Percentiles rank a stretch among this genome's conserved stretches.
Conservation (phyloP, 2,888 invertebrate genomes). For the Alviniconcha strummeri region DNA sequence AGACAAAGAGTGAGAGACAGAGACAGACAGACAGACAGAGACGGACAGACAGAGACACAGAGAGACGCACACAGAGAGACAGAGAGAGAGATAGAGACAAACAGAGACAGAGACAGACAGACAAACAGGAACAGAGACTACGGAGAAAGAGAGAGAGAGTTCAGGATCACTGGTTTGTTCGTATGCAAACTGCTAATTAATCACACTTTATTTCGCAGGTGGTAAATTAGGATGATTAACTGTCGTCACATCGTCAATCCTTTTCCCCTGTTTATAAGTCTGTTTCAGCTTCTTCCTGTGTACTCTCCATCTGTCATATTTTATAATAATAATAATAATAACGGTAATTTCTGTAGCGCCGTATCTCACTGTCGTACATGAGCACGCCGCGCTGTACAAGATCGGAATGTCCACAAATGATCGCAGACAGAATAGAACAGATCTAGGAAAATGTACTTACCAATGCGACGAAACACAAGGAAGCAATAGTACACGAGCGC, state of each 20-base stretch:
- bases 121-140: not conserved
- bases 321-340: too few species aligned
- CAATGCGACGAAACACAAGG: too few species aligned
- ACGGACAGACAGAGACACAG: not conserved
- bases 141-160: not conserved
- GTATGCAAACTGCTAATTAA: not conserved
- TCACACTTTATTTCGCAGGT: not conserved
- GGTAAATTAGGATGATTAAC: not conserved
- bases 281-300: not conserved
- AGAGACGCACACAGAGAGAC: not conserved
- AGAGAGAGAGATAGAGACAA: not conserved
- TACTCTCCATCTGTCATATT: not conserved
- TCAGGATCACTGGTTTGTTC: not conserved
- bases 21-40: constrained; percentile 4
- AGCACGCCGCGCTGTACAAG: too few species aligned
- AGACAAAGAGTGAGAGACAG: not conserved
- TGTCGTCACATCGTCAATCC: not conserved
- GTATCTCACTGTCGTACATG: too few species aligned
- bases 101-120: not conserved
- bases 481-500: too few species aligned
- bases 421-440: too few species aligned
- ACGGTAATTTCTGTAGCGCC: too few species aligned
- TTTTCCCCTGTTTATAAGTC: not conserved
- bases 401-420: too few species aligned
- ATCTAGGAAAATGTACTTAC: too few species aligned